Base-by-base conservation (phyloP, 64 coral and sea anemone species). In the Pachyseris speciosa region DNA sequence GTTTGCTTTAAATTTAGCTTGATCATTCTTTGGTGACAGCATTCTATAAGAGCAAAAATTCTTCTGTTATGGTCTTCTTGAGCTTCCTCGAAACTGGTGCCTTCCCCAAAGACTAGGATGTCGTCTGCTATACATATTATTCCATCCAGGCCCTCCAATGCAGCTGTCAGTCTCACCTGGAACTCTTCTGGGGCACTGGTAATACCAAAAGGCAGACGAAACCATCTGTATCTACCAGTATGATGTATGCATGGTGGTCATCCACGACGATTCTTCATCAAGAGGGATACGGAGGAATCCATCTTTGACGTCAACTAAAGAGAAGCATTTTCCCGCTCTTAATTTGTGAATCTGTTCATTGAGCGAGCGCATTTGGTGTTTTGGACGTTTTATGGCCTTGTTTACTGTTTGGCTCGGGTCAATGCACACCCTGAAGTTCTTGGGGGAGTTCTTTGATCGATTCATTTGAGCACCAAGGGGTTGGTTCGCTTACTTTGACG, bases 401-500 rank as follows among this genome's bases (percentile, higher is more conserved):
- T 89, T 78, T 5, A 78, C 22, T 65, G 57, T 78, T 64, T 89
- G 55, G 27, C 72, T 88, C 37, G 55, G 72, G 22, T 89, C 51
- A 5, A 89, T 88, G 39, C 72, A 89, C 22, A 88, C 67, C 41
- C 44, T 8, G 77, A 81, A 37, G 27, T 72, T 81, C 30, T 34
- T 74, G 37, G 49, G 68, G 28, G 36, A 66, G 74, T 57, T 74
- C 69, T 37, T 45, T 72, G 31, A 88, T 88, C 11, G 75, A 31
- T 51, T 88, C 85, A 37, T 75, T 88, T 34, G 49, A 89, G 27
- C 72, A 89, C 70, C 71, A 89, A 22, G 27, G 48, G 33, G 86
- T 76, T 26, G 49, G 52, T 89, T 89, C 86, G n/a, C 22, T 31
- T 39, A 77, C 86, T 75, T 89, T 89, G 31, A 2, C 20, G 2